These are phyloP conservation scores for Amniataba percoides DNA, from an alignment of 2,797 vertebrate genomes.

Conservation along the genomic window DNA sequence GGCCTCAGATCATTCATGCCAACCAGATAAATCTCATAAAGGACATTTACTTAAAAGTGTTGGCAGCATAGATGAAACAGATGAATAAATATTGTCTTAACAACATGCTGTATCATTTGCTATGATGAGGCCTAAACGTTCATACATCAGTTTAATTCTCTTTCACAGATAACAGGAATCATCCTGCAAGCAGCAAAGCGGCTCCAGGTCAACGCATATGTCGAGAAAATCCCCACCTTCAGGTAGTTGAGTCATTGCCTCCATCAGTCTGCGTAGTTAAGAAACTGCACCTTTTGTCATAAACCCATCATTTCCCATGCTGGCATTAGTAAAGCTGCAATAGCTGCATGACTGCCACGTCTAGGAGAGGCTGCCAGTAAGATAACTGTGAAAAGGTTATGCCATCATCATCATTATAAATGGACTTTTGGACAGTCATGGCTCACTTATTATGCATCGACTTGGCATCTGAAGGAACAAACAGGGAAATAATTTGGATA, in stretches of 20 bases:
- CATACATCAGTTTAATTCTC: neutral
- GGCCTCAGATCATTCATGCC: neutral
- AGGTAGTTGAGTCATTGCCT: slow-evolving; percentile 81
- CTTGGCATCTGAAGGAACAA: slow-evolving; percentile 13
- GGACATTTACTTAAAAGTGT: neutral
- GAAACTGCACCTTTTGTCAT: neutral
- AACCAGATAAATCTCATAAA: neutral
- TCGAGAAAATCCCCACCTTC: slow-evolving; percentile 87
- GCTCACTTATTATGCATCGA: slow-evolving; percentile 33
- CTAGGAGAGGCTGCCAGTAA: slow-evolving; percentile 16
- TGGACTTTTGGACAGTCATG: slow-evolving; percentile 66
- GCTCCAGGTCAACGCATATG: slow-evolving; percentile 91
- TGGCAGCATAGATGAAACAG: neutral
- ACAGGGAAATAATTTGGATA: neutral
- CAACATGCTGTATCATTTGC: neutral
- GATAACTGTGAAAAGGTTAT: slow-evolving; percentile 35
- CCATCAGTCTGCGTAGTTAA: neutral
- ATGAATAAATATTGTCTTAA: neutral
- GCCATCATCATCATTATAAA: slow-evolving; percentile 67
- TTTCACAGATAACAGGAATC: slow-evolving; percentile 91
- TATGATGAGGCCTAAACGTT: neutral
- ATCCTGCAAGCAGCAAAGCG: slow-evolving; percentile 91
- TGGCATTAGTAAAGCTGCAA: slow-evolving; percentile 1
- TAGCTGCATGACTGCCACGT: neutral
- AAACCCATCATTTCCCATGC: neutral